Evolutionary conservation across 2,888 invertebrate species (phyloP), one percentile per base, ranked within the genome.

Genomic region (Dryomyza anilis): DNA sequence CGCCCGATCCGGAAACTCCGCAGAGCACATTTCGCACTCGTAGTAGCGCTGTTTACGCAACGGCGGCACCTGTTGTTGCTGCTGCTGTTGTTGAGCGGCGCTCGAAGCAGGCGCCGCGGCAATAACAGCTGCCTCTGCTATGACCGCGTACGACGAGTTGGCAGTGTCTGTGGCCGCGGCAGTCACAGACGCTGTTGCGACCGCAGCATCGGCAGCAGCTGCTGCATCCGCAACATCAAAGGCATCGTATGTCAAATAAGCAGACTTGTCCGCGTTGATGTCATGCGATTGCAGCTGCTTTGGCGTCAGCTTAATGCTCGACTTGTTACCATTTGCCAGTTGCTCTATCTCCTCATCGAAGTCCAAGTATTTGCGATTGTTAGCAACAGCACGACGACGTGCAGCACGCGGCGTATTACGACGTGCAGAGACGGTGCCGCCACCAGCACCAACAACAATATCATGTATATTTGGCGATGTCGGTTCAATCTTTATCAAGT

Each of bases 11-110:
- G 88, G 85, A 81, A 94, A 94, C 72, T 89, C 88, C 55, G 89
- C 87, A 62, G 90, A 87, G 80, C 94, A 94, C 91, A 94, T 93
- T 81, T 93, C 93, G 78, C 94, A 94, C 71, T 89, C 89, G 82
- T 88, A 92, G 48, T 89, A 89, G 70, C 80, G 79, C 7, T 73
- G 72, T n/a, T 76, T 72, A n/a, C 43, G 29, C 5, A n/a, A 27
- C 16, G 45, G n/a, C 19, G 58, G n/a, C n/a, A n/a, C n/a, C n/a
- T n/a, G n/a, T n/a, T n/a, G n/a, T n/a, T 19, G 36, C 10, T 33
- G 19, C 33, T 21, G 30, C 3, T 73, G 74, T 21, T 73, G n/a
- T 39, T 60, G 46, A 10, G 72, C 70, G 27, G 74, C 72, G 0
- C 71, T 69, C 50, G 72, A 69, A 1, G 69, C 69, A 2, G 69